Conservation (phyloP, 2,888 invertebrate species). For the Eutolmus rufibarbis region DNA sequence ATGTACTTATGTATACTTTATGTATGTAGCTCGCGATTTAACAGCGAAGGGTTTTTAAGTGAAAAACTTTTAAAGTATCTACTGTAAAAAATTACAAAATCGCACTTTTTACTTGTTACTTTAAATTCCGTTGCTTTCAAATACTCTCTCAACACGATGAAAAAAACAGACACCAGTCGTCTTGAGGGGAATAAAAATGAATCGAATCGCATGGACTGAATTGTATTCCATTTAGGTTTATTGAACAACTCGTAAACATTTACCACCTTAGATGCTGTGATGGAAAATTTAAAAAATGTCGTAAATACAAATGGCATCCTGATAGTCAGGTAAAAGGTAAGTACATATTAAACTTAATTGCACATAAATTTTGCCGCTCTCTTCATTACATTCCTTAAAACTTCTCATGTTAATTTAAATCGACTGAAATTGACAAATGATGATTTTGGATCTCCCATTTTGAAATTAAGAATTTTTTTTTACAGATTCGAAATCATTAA, state of each 20-base stretch:
- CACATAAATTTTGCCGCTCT: background rate
- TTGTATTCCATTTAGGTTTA: constrained; percentile 36
- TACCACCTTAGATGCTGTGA: constrained; percentile 27
- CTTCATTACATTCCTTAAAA: background rate
- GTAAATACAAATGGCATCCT: constrained; percentile 22
- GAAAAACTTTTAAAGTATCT: background rate
- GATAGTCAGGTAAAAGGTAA: background rate
- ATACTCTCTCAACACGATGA: background rate
- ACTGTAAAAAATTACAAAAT: background rate
- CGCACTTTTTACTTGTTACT: background rate
- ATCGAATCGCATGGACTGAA: background rate
- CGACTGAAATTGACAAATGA: no score
- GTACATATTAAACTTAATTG: constrained; percentile 18
- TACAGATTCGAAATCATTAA: no score
- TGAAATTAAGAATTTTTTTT: no score
- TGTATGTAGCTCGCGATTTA: background rate
- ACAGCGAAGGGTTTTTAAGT: background rate
- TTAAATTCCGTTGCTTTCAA: background rate
- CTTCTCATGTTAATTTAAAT: no score
- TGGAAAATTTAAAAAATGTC: constrained; percentile 13
- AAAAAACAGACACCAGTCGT: background rate
- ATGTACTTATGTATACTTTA: background rate
- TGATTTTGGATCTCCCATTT: no score
- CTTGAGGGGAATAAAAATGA: constrained; percentile 4
- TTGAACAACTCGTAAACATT: constrained; percentile 38